Base-by-base conservation (phyloP, 2,797 vertebrate species). In the Hoplostethus mediterraneus region DNA sequence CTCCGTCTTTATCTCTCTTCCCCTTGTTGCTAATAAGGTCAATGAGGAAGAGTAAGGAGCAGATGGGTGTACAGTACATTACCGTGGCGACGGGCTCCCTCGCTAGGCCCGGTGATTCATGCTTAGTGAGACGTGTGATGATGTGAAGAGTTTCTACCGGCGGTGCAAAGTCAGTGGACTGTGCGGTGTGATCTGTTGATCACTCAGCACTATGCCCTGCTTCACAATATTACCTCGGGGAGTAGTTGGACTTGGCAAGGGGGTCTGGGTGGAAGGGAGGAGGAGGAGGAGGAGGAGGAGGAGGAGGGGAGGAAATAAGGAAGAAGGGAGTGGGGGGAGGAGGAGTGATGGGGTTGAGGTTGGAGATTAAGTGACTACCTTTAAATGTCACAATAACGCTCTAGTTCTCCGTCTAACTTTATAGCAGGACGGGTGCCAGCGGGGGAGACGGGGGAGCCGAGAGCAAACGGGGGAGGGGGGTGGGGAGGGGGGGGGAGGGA, bases 11-110 rank as follows among this genome's bases (percentile, higher is more conserved):
- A 86, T 90, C 84, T 83, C 79, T 67, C 73, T 70, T 77, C 75
- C 77, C 79, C 76, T 89, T 69, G 44, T 73, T 84, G 84, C 89
- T 93, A 93, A 93, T 92, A 88, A 92, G 90, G 92, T 92, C 90
- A 92, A 90, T 89, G 90, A 90, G 80, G 79, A 86, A 87, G 84
- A 87, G 86, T 83, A 54, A 74, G 84, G 80, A 83, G 89, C 87
- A 90, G 87, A 90, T 87, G 90, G 80, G 78, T 53, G 84, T 81
- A 85, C 84, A 88, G 89, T 91, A 83, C 87, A 90, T 90, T 90
- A 90, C 79, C 63, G n/a, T n/a, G n/a, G n/a, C n/a, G n/a, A n/a
- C n/a, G n/a, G 80, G 76, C 79, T 33, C 17, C 80, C 87, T 80
- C 79, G 83, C 74, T 58, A 75, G 71, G 21, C 21, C 70, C 63